Conservation (phyloP, 2,113 vertebrate species). For the Carettochelys insculpta region DNA sequence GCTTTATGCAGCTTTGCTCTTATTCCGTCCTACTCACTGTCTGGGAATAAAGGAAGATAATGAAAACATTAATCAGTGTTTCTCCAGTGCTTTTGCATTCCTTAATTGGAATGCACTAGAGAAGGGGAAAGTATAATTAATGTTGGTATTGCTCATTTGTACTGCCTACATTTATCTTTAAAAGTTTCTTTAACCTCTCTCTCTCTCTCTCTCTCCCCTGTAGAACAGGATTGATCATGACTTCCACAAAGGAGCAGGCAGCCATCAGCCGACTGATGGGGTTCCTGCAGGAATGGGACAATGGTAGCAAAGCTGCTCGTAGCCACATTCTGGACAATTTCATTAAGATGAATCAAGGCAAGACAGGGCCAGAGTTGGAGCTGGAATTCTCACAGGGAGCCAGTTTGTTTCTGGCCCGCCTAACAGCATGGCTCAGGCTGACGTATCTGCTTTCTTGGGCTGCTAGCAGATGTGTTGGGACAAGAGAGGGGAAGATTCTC, state of each 20-base stretch:
- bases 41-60: neutral
- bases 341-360: constrained; percentile 75
- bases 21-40: constrained; percentile 43
- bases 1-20: constrained; percentile 50
- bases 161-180: neutral
- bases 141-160: neutral
- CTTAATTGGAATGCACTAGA: neutral
- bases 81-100: constrained; percentile 2
- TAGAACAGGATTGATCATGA: constrained; percentile 66
- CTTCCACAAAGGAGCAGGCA: constrained; percentile 74
- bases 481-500: neutral
- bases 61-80: neutral
- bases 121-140: neutral
- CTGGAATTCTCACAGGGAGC: constrained; percentile 83
- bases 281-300: constrained; percentile 87
- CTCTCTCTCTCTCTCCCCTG: constrained; percentile 19
- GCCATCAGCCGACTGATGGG: constrained; percentile 74
- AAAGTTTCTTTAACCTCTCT: neutral
- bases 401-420: constrained; percentile 85
- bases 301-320: constrained; percentile 63
- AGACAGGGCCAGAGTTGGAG: constrained; percentile 84
- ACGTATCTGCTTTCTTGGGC: constrained; percentile 77
- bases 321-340: constrained; percentile 79
- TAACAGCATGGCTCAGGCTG: constrained; percentile 85
- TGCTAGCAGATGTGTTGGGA: neutral